Evolutionary conservation across 92 coral and sea anemone genomes (phyloP).

Genomic region (Palythoa grandis): DNA sequence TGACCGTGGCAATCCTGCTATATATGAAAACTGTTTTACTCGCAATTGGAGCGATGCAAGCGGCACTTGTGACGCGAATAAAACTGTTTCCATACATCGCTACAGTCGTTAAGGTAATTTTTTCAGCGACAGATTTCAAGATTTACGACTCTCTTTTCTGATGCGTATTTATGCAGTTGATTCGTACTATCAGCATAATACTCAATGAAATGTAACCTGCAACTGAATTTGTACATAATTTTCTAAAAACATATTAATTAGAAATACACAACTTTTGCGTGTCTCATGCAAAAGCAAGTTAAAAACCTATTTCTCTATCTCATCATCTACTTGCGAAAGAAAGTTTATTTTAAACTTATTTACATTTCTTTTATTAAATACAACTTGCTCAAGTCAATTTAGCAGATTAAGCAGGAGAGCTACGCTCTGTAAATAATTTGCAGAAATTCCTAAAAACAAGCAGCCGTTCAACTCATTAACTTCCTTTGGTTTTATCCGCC

Average conservation of each 20-base stretch:
- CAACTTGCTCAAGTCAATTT: constrained; percentile 5
- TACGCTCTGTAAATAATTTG: background rate
- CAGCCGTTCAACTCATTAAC: background rate
- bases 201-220: background rate
- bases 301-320: background rate
- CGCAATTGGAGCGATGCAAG: too few species aligned
- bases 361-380: constrained; percentile 41
- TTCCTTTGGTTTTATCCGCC: background rate
- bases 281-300: background rate
- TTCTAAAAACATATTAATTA: background rate
- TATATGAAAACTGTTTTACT: too few species aligned
- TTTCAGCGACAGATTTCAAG: too few species aligned
- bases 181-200: background rate
- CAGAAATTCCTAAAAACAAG: background rate
- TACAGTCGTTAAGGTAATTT: too few species aligned
- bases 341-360: background rate
- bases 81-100: too few species aligned
- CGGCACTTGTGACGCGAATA: too few species aligned
- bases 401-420: background rate
- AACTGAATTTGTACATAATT: background rate
- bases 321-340: background rate
- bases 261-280: background rate
- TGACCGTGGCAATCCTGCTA: too few species aligned
- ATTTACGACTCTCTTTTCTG: background rate
- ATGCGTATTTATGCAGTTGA: background rate